Evolutionary conservation across 2,888 invertebrate genomes (phyloP), one percentile per base, ranked within the genome.

Genomic region (Coenonympha arcania): DNA sequence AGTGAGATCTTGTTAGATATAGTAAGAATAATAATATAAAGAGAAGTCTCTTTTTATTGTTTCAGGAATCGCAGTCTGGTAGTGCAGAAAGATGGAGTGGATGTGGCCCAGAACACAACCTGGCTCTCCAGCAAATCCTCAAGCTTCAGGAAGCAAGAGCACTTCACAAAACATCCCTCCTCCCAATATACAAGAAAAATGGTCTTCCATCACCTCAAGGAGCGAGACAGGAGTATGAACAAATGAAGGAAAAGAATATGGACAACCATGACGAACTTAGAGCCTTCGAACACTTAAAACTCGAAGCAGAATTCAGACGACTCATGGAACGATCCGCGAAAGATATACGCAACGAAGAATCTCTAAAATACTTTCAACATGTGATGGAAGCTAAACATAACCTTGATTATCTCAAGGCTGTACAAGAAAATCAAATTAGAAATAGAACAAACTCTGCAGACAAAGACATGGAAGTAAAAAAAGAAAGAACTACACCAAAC

Each of bases 61-160:
- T 88, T 3, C 88, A 95, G 95, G 94, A 95, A 87, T 89, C 92
- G 65, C 90, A 93, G 81, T 92, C 94, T 65, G 90, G 91, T 76
- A 89, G 93, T 71, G 89, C 95, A 80, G 95, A 95, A 88, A 91
- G 93, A 88, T 96, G 96, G 95, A 92, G 91, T 69, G 92, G 95
- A 73, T 93, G 93, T 74, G 93, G 92, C 65, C 93, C 95, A 76
- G 96, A 96, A 84, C 95, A 96, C 87, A 93, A 93, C 73, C 89
- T 95, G 84, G 95, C 96, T 63, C 89, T 96, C 61, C 95, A 95
- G 78, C 95, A 96, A 85, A 96, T 96, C 78, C 90, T 96, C 66
- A 90, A 95, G 66, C 94, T 95, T 68, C 93, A 93, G 69, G 95
- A 95, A 87, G 96, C 95, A 55, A 90, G 95, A 76, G 92, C 94